phyloP scores from a whole-genome alignment of 1,140 invertebrate genomes.

The Pseudomyrmex flavicornis region DNA sequence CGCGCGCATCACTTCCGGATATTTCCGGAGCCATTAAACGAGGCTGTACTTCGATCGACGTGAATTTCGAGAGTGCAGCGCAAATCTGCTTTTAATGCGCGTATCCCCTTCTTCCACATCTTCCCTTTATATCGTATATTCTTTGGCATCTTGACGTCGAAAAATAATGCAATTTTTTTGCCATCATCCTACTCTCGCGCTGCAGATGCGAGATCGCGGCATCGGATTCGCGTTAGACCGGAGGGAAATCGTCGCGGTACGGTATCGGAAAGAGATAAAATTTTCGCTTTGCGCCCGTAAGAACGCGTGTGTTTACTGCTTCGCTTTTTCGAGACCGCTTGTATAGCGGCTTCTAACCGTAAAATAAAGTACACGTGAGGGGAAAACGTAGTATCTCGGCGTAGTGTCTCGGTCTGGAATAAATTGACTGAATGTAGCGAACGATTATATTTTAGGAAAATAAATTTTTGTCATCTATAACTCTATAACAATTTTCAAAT shows the following conservation, averaged over 20 bases:
- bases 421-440: not conserved
- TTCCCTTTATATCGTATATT: not conserved
- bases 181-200: slow-evolving; percentile 1
- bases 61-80: slow-evolving; percentile 36
- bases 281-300: slow-evolving; percentile 2
- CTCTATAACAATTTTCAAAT: too few species aligned
- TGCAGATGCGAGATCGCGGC: slow-evolving; percentile 34
- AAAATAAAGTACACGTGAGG: slow-evolving; percentile 6
- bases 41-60: slow-evolving; percentile 3
- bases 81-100: slow-evolving; percentile 64
- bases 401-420: not conserved
- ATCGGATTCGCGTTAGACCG: slow-evolving; percentile 72
- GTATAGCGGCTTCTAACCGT: not conserved
- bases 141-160: slow-evolving; percentile 7
- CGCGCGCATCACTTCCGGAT: not conserved
- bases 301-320: slow-evolving; percentile 13
- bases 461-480: too few species aligned
- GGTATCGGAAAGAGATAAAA: slow-evolving; percentile 26
- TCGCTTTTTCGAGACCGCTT: not conserved
- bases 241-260: slow-evolving; percentile 6
- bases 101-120: too few species aligned
- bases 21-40: slow-evolving; percentile 34
- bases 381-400: not conserved
- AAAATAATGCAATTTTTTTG: slow-evolving; percentile 31
- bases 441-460: too few species aligned